Evolutionary conservation across 2,888 invertebrate species (phyloP).

Genomic region (Sminthurinus aureus): DNA sequence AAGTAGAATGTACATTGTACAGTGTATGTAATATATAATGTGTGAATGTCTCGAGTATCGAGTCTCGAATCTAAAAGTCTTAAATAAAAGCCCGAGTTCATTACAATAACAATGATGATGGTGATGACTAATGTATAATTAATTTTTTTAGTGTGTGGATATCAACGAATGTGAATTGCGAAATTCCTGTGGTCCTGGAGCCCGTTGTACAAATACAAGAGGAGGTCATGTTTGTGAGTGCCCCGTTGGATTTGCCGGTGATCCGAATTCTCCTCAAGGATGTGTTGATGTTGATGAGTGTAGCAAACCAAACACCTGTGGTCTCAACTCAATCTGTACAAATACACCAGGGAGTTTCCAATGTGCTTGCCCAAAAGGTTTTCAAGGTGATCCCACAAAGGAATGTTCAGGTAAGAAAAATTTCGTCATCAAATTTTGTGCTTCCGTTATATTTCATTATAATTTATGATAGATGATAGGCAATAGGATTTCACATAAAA

Average conservation of each 20-base stretch:
- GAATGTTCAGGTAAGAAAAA: conserved; percentile 74
- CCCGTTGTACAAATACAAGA: conserved; percentile 79
- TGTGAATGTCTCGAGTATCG: no score
- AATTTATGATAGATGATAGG: no score
- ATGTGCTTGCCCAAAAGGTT: conserved; percentile 84
- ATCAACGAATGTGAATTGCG: conserved; percentile 81
- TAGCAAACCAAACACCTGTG: conserved; percentile 74
- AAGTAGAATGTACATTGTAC: no score
- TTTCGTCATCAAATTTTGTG: not conserved
- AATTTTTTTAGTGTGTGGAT: conserved; percentile 74
- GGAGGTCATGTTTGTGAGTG: conserved; percentile 84
- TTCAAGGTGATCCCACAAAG: conserved; percentile 78
- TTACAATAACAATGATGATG: not conserved
- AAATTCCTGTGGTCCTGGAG: conserved; percentile 78
- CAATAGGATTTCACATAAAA: no score
- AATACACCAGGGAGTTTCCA: conserved; percentile 81
- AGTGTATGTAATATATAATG: no score
- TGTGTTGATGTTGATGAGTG: conserved; percentile 82
- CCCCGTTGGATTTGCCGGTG: conserved; percentile 67
- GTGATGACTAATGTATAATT: not conserved
- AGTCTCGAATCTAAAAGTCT: not conserved
- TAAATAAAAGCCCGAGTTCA: not conserved
- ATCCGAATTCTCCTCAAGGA: conserved; percentile 66
- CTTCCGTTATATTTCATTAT: not conserved
- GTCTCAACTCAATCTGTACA: conserved; percentile 79